Conservation (phyloP, 2,113 vertebrate genomes). For the Paratilapia polleni region DNA sequence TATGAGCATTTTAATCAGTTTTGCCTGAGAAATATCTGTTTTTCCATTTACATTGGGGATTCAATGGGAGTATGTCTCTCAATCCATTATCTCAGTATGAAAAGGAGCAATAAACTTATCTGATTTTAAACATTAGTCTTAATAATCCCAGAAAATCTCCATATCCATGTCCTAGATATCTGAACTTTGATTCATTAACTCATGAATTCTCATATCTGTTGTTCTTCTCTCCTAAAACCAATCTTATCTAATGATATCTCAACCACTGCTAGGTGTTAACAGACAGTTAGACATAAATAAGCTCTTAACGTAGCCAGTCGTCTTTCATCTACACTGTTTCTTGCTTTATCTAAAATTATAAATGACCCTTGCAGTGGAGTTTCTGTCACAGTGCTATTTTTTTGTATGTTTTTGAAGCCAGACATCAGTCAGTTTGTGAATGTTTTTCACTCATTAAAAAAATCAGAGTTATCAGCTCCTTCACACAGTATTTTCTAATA, state of each 20-base stretch:
- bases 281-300: neutral
- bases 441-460: neutral
- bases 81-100: neutral
- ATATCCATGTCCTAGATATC: neutral
- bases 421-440: slow-evolving; percentile 1
- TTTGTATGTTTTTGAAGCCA: neutral
- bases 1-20: too few relatives aligned
- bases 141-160: neutral
- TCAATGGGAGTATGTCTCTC: neutral
- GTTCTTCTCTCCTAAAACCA: neutral
- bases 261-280: neutral
- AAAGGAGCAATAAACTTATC: neutral
- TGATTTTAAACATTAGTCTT: neutral
- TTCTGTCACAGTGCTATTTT: neutral
- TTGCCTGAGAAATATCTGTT: too few relatives aligned
- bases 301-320: neutral
- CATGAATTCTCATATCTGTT: neutral
- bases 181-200: neutral
- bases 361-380: neutral
- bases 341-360: neutral
- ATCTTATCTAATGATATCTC: neutral
- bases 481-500: neutral
- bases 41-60: neutral
- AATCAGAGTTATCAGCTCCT: slow-evolving; percentile 3
- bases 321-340: neutral